Conservation (phyloP, 2,113 vertebrate genomes). For the Ictidomys tridecemlineatus region DNA sequence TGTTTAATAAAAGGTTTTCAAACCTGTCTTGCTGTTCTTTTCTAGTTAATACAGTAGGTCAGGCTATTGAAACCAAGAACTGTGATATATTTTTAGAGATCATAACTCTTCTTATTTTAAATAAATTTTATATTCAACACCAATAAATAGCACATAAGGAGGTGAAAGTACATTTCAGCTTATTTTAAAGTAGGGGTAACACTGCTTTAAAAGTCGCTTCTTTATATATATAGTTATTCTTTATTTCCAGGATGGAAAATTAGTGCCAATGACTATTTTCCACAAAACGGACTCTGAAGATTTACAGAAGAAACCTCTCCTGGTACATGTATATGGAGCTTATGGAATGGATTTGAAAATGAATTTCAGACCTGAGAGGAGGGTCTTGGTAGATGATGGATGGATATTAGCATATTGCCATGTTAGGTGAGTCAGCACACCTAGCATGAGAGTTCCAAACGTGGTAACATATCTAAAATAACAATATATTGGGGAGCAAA, state of each 20-base stretch:
- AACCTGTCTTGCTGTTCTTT: not conserved
- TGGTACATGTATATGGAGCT: slow-evolving; percentile 97
- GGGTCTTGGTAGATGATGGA: slow-evolving; percentile 93
- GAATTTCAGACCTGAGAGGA: slow-evolving; percentile 94
- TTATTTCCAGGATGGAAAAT: slow-evolving; percentile 93
- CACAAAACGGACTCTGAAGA: slow-evolving; percentile 87
- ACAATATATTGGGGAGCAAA: not conserved
- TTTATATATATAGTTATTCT: slow-evolving; percentile 71
- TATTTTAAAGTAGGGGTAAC: not conserved
- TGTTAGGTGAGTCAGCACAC: slow-evolving; percentile 91
- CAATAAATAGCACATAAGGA: not conserved
- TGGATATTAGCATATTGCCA: slow-evolving; percentile 98
- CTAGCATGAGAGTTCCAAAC: not conserved
- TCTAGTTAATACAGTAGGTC: not conserved
- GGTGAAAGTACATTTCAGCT: not conserved
- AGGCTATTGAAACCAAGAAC: not conserved
- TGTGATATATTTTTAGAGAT: not conserved
- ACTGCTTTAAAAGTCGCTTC: not conserved
- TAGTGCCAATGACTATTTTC: slow-evolving; percentile 95
- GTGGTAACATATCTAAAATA: too few relatives aligned
- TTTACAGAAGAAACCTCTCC: slow-evolving; percentile 90
- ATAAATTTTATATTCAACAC: not conserved
- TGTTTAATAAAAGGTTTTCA: not conserved
- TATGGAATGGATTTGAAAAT: slow-evolving; percentile 96
- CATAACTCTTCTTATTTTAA: not conserved